Percentiles rank a stretch among this genome's conserved stretches.
These are phyloP conservation scores for Tenthredo mesomela DNA, from an alignment of 2,888 invertebrate genomes.

Conservation along the genomic window DNA sequence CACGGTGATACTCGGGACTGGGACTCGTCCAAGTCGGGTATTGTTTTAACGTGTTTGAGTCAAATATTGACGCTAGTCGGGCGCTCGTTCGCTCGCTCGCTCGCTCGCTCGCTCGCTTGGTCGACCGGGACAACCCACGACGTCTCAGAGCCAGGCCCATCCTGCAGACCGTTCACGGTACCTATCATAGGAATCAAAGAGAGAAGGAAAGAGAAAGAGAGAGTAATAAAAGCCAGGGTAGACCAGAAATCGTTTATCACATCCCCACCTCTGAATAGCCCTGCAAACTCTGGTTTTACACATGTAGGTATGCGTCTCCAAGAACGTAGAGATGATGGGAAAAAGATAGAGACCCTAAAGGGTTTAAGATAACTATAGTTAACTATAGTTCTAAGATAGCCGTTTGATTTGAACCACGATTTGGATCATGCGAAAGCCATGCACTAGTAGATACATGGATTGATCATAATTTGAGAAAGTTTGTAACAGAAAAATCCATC, in stretches of 20 bases:
- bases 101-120: constrained; percentile 65
- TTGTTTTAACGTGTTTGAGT: constrained; percentile 78
- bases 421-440: neutral
- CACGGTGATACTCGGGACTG: constrained; percentile 52
- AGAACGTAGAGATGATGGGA: neutral
- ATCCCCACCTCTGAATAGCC: neutral
- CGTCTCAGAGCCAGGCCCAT: constrained; percentile 36
- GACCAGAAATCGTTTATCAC: constrained; percentile 6
- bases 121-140: constrained; percentile 60
- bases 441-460: neutral
- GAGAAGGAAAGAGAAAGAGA: constrained; percentile 50
- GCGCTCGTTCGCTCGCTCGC: constrained; percentile 64
- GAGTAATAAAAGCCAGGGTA: constrained; percentile 52
- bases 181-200: constrained; percentile 43
- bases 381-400: neutral
- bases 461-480: neutral
- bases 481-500: neutral
- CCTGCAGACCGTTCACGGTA: constrained; percentile 24
- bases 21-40: constrained; percentile 69
- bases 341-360: neutral
- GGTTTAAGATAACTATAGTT: too few relatives aligned
- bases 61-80: constrained; percentile 77
- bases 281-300: neutral
- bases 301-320: neutral
- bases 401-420: neutral